A percentile compares a stretch with the other conserved stretches of the same genome.
phyloP scores from a whole-genome alignment of 2,888 invertebrate species.

The Folsomia manolachei region DNA sequence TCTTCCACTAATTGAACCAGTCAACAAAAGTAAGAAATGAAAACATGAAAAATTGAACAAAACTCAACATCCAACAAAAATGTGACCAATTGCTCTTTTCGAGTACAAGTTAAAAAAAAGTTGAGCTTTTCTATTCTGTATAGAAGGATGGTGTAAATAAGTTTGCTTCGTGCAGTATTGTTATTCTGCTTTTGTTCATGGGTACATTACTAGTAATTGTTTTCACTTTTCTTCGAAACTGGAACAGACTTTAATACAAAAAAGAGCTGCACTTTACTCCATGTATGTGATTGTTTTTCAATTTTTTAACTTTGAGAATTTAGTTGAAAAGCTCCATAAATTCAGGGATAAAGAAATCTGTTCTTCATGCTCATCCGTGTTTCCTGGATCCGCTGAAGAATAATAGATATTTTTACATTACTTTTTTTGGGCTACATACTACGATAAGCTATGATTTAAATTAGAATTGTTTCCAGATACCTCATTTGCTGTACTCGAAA shows the following conservation, averaged over 20 bases:
- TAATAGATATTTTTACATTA: constrained; percentile 19
- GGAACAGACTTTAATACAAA: neutral
- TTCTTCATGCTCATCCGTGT: constrained; percentile 22
- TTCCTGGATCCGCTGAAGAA: constrained; percentile 26
- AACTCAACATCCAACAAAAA: neutral
- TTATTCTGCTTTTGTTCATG: neutral
- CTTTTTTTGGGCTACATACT: too few relatives aligned
- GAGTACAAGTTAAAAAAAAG: neutral
- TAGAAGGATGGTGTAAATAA: too few relatives aligned
- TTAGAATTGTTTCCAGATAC: too few relatives aligned
- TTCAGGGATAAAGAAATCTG: neutral
- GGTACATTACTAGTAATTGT: neutral
- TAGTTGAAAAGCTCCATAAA: too few relatives aligned
- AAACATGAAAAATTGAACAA: constrained; percentile 7
- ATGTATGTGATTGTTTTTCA: too few relatives aligned
- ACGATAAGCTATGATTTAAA: too few relatives aligned
- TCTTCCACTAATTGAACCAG: constrained; percentile 11
- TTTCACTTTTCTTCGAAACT: constrained; percentile 2
- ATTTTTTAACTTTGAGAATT: neutral
- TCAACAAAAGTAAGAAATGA: constrained; percentile 9
- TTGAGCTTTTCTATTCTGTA: too few relatives aligned
- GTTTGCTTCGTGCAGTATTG: too few relatives aligned
- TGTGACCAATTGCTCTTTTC: neutral
- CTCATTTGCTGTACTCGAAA: too few relatives aligned
- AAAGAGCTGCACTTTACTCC: neutral